Percentiles rank a stretch among this genome's conserved stretches.
Conservation (phyloP, 1,140 invertebrate species). For the Lepidurus arcticus region DNA sequence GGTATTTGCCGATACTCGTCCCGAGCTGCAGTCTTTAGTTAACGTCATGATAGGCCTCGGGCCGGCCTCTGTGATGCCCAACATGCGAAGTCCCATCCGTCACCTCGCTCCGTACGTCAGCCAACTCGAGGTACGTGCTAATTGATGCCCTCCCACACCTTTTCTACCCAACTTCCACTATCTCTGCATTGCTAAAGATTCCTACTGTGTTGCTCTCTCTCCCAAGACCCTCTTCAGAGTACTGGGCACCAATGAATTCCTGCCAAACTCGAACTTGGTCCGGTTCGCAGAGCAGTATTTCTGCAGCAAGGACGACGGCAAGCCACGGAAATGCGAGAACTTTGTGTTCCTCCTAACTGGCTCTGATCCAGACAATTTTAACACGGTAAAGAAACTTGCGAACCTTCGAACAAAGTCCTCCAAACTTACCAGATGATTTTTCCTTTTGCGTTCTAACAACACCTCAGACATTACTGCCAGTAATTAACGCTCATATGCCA, state of each 20-base stretch:
- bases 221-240: not conserved
- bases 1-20: constrained; percentile 47
- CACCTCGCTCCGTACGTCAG: constrained; percentile 21
- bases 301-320: not conserved
- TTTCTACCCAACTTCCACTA: not conserved
- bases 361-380: constrained; percentile 62
- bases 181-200: not conserved
- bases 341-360: constrained; percentile 58
- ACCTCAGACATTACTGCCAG: constrained; percentile 59
- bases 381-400: constrained; percentile 47
- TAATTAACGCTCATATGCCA: constrained; percentile 71
- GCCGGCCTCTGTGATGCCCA: constrained; percentile 63
- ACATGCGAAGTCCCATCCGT: constrained; percentile 58
- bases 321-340: constrained; percentile 58
- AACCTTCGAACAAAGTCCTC: not conserved
- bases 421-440: not conserved
- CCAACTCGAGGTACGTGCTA: constrained; percentile 18
- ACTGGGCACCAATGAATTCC: not conserved
- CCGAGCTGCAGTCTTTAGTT: constrained; percentile 40
- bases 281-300: not conserved
- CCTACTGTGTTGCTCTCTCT: not conserved
- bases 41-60: constrained; percentile 54
- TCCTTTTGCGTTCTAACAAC: not conserved
- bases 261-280: constrained; percentile 17
- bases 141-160: not conserved